These are phyloP conservation scores for Orchestes rusci DNA, from an alignment of 2,888 invertebrate species.

Conservation along the genomic window DNA sequence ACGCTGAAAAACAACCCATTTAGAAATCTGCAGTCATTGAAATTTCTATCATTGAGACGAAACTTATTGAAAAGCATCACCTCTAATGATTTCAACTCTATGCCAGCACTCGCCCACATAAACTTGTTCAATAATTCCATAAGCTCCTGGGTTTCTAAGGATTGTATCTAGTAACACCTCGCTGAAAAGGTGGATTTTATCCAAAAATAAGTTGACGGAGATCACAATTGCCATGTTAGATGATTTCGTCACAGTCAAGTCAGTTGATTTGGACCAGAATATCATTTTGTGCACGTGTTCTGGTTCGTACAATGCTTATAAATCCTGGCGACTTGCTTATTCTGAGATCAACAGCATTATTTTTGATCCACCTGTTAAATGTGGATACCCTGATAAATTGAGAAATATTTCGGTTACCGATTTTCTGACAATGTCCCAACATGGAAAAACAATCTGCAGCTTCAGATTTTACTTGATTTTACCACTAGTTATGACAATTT, in stretches of 20 bases:
- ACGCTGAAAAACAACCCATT: conserved; percentile 47
- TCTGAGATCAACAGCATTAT: neutral
- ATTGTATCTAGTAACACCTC: conserved; percentile 46
- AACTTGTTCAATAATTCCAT: conserved; percentile 50
- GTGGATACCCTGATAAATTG: conserved; percentile 30
- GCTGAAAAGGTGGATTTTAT: conserved; percentile 43
- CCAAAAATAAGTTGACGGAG: conserved; percentile 51
- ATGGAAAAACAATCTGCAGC: conserved; percentile 23
- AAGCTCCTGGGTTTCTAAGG: conserved; percentile 48
- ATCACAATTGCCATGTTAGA: conserved; percentile 52
- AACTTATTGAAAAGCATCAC: conserved; percentile 47
- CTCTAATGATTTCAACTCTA: conserved; percentile 43
- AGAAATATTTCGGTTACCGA: conserved; percentile 29
- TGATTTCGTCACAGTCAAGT: too few relatives aligned
- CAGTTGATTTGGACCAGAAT: conserved; percentile 50
- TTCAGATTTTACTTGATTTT: conserved; percentile 11
- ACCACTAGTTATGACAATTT: conserved; percentile 30
- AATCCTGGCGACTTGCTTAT: neutral
- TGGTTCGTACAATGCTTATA: conserved; percentile 13
- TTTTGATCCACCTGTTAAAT: conserved; percentile 13
- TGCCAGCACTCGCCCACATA: conserved; percentile 44
- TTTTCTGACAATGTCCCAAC: conserved; percentile 25
- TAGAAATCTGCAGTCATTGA: conserved; percentile 46
- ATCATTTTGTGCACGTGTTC: conserved; percentile 51
- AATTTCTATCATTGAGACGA: conserved; percentile 46